These are phyloP conservation scores for Pangasius sanitwongsei DNA, from an alignment of 2,797 vertebrate species.

Conservation along the genomic window DNA sequence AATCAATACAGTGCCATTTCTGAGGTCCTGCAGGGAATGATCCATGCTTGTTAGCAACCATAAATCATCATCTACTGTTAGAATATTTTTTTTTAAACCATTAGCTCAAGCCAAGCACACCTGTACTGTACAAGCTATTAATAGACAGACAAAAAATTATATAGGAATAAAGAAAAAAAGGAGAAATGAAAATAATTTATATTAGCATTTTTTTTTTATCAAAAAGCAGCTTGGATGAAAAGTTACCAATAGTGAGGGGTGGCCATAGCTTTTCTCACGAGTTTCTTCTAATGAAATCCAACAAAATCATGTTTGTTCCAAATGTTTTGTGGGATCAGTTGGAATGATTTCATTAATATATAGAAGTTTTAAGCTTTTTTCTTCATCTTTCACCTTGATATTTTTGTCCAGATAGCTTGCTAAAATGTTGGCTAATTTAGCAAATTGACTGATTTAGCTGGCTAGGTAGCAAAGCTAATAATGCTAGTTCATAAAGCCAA, in stretches of 20 bases:
- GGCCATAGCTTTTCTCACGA: neutral
- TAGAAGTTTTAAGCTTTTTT: neutral
- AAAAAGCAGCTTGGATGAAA: neutral
- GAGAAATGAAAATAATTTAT: neutral
- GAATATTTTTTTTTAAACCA: neutral
- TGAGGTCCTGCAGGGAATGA: conserved; percentile 37
- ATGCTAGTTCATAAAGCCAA: conserved; percentile 2
- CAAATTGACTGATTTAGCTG: neutral
- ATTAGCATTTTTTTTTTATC: neutral
- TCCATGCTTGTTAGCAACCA: conserved; percentile 14
- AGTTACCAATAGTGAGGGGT: neutral
- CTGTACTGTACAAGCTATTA: conserved; percentile 6
- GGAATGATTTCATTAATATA: neutral
- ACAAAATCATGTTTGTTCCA: neutral
- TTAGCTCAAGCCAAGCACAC: neutral
- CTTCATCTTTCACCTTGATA: neutral
- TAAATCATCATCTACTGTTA: conserved; percentile 55
- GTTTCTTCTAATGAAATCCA: neutral
- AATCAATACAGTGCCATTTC: conserved; percentile 52
- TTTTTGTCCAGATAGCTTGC: neutral
- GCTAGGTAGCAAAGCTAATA: neutral
- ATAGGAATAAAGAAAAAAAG: neutral
- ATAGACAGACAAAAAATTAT: neutral
- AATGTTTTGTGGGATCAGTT: neutral
- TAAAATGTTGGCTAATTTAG: neutral